These are phyloP conservation scores for Callyntrura sp. DNA, from an alignment of 2,888 invertebrate species.

Conservation along the genomic window DNA sequence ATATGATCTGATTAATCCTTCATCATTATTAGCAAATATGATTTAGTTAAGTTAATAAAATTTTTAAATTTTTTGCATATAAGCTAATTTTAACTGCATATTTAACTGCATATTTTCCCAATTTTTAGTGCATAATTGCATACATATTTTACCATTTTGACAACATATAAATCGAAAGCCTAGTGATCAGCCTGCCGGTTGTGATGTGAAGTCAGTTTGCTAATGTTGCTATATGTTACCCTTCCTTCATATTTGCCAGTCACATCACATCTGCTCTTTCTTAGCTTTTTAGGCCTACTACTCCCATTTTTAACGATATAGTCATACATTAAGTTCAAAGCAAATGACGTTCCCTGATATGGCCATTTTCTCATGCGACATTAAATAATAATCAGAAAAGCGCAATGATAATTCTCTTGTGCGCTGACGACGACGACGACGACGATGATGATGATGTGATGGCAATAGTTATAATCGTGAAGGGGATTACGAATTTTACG, in stretches of 20 bases:
- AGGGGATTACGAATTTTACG: constrained; percentile 9
- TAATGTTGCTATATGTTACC: neutral
- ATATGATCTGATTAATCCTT: no score
- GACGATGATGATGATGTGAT: constrained; percentile 4
- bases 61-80: no score
- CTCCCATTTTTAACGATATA: constrained; percentile 38
- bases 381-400: constrained; percentile 25
- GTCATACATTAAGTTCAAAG: constrained; percentile 35
- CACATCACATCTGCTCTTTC: neutral
- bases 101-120: no score
- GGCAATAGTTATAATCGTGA: constrained; percentile 5
- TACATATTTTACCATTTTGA: no score
- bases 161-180: no score
- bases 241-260: constrained; percentile 3
- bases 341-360: neutral
- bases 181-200: no score
- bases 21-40: no score
- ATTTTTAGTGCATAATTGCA: no score
- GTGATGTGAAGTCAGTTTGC: neutral
- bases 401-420: neutral
- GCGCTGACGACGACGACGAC: neutral
- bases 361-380: constrained; percentile 21
- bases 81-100: no score
- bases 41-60: no score
- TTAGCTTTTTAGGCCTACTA: constrained; percentile 29